Conservation (phyloP, 1,140 invertebrate genomes). For the Zelostemma sp. region DNA sequence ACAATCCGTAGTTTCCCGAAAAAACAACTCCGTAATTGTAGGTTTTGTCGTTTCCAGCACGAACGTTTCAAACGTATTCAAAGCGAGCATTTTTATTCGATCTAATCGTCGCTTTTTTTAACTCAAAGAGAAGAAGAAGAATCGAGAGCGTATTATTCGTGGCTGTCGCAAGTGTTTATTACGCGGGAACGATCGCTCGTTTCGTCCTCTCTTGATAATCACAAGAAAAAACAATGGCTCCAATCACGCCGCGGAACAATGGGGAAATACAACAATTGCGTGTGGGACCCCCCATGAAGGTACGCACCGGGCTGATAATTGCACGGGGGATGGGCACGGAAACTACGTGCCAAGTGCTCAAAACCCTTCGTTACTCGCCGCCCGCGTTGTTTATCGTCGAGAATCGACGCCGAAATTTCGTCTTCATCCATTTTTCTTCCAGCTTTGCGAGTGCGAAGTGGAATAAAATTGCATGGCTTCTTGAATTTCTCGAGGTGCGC, state of each 20-base stretch:
- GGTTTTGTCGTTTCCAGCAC: too few species aligned
- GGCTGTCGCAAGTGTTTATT: slow-evolving; percentile 28
- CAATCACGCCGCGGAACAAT: slow-evolving; percentile 68
- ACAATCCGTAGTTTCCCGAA: too few species aligned
- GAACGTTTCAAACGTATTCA: too few species aligned
- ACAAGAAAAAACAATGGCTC: slow-evolving; percentile 67
- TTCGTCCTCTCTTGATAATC: slow-evolving; percentile 57
- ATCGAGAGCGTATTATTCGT: slow-evolving; percentile 28
- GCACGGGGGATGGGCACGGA: slow-evolving; percentile 57
- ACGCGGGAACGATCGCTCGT: slow-evolving; percentile 35
- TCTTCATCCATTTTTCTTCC: too few species aligned
- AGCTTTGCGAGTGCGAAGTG: too few species aligned
- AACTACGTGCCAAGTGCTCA: slow-evolving; percentile 67
- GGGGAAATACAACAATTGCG: slow-evolving; percentile 69
- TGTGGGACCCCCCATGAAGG: slow-evolving; percentile 69
- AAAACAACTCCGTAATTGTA: too few species aligned
- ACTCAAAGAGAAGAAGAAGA: slow-evolving; percentile 1
- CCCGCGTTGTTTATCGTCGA: slow-evolving; percentile 52
- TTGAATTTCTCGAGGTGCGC: too few species aligned
- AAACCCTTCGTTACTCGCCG: slow-evolving; percentile 57
- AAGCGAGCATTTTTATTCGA: background rate
- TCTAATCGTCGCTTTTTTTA: background rate
- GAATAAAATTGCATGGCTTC: too few species aligned
- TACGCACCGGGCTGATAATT: slow-evolving; percentile 66
- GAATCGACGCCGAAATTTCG: too few species aligned